Evolutionary conservation across 2,888 invertebrate genomes (phyloP).

Genomic region (Acanthosepion lycidas): DNA sequence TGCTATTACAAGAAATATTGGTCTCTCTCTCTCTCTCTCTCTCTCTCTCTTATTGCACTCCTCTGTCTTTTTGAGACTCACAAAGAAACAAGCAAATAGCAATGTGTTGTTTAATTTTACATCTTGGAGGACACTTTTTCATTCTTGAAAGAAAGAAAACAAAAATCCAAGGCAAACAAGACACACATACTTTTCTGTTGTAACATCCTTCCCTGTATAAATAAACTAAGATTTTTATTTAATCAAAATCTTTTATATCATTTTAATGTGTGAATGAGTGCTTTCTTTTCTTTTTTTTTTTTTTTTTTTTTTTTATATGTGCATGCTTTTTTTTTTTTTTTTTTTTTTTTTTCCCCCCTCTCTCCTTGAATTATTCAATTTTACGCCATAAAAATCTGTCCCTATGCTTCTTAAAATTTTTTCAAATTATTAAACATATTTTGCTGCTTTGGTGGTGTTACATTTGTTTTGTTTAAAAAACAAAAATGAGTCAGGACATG

Average conservation of each 20-base stretch:
- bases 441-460: not conserved
- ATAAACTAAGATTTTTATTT: slow-evolving; percentile 46
- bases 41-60: not conserved
- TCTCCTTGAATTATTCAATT: not conserved
- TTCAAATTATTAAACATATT: not conserved
- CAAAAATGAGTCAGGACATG: not conserved
- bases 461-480: not conserved
- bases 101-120: not conserved
- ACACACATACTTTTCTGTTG: slow-evolving; percentile 35
- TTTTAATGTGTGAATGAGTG: not conserved
- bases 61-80: slow-evolving; percentile 18
- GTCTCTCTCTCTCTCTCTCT: not conserved
- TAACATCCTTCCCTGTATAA: slow-evolving; percentile 46
- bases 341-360: not conserved
- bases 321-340: not conserved
- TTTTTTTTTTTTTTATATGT: not conserved
- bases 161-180: not conserved
- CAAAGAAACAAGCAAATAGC: slow-evolving; percentile 1
- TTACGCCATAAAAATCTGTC: no score
- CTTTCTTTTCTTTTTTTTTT: not conserved
- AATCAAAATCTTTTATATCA: not conserved
- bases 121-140: not conserved
- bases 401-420: no score
- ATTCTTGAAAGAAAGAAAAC: not conserved
- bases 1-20: slow-evolving; percentile 11